Conservation (phyloP, 1,140 invertebrate genomes). For the Brachionus koreanus region DNA sequence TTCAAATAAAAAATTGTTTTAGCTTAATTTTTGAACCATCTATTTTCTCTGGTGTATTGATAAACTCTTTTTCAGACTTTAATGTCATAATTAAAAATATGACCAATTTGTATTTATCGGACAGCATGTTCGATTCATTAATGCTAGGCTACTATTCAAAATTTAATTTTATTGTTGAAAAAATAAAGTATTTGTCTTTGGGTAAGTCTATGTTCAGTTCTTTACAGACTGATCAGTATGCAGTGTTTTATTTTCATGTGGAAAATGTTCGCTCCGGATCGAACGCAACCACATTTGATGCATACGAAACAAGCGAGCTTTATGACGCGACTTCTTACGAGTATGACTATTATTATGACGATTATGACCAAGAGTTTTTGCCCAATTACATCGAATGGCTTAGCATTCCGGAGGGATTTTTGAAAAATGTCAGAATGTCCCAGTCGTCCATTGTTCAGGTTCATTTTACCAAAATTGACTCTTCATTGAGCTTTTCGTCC, state of each 20-base stretch:
- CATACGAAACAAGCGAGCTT: neutral
- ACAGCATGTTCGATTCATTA: constrained; percentile 31
- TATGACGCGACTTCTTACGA: neutral
- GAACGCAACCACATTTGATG: neutral
- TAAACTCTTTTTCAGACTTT: constrained; percentile 38
- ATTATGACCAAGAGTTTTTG: neutral
- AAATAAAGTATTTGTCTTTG: neutral
- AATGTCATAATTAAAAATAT: constrained; percentile 18
- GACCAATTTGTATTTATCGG: neutral
- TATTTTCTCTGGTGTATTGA: neutral
- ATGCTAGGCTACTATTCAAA: constrained; percentile 28
- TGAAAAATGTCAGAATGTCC: constrained; percentile 33
- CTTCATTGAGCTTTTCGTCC: neutral
- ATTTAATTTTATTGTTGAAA: constrained; percentile 36
- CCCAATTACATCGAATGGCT: constrained; percentile 4
- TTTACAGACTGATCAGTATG: constrained; percentile 27
- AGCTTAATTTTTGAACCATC: constrained; percentile 20
- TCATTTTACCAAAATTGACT: constrained; percentile 24
- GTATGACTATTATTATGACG: neutral
- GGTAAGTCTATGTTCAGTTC: constrained; percentile 22
- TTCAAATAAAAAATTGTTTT: constrained; percentile 10
- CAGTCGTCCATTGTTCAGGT: constrained; percentile 7
- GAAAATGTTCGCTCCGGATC: neutral
- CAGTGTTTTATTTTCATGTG: constrained; percentile 42
- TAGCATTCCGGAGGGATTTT: constrained; percentile 26